Base-by-base conservation (phyloP, 2,888 invertebrate species). In the Congeria kusceri region DNA sequence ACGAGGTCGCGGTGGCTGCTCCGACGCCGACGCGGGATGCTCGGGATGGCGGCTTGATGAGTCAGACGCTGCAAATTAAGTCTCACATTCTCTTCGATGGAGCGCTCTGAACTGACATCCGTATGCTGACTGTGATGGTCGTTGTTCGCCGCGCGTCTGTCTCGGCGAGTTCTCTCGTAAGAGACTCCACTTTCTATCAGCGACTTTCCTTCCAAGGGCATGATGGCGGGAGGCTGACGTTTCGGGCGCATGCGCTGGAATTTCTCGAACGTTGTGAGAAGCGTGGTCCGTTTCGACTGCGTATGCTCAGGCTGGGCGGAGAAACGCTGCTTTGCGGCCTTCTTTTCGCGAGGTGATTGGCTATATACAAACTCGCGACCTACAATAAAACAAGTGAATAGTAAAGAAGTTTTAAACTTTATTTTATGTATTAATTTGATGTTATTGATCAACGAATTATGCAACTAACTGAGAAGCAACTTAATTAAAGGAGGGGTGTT, bases 241-340 rank as follows among this genome's bases (percentile, higher is more conserved):
- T 85, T 85, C 7, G 89, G 89, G 32, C 90, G 81, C 86, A 86
- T 88, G 58, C 85, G 85, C 27, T 88, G 85, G 64, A 89, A 89
- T 65, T 84, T 82, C 69, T 89, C 89, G 27, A 88, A 85, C 0
- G 89, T 89, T 9, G 89, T 89, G 32, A 89, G 25, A 57, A 89
- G 73, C 7, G 81, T 61, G 47, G 80, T 84, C 13, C 81, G 49
- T 32, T 78, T 73, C 2, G 28, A 44, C 2, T 70, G 65, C 11
- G 49, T 70, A 53, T 53, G 20, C 49, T 88, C 84, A 1, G 69
- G 62, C n/a, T 71, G 62, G 0, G 79, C 84, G 27, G 86, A 86
- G 61, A 79, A 76, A 27, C 86, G 67, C n/a, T 77, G 71, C 9
- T 68, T 65, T 3, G 71, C 61, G 4, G 74, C 61, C n/a, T 77